Evolutionary conservation across 2,888 invertebrate species (phyloP), one percentile per base, ranked within the genome.

Genomic region (Zygothrica quintamaculata): DNA sequence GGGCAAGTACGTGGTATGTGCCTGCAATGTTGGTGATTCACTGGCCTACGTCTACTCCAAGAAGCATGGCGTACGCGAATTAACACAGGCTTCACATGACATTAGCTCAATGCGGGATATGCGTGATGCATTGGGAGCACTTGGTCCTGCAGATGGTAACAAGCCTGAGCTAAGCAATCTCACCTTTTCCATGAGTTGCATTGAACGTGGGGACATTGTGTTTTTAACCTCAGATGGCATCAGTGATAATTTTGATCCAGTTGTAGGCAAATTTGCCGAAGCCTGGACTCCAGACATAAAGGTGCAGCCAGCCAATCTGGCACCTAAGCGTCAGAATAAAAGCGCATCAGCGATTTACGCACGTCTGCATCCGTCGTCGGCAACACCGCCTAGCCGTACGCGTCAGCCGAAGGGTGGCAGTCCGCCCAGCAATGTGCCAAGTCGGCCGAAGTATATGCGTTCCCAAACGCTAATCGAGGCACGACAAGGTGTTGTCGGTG

Each of bases 191-290:
- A 93, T 97, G 93, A 96, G 96, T 0, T 94, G 95, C 61, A 93
- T 96, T 6, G 95, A 96, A 76, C 92, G 93, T 42, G 96, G 95
- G 7, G 97, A 97, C 88, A 94, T 97, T 64, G 95, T 97, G 18
- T 95, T 97, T 89, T 92, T 97, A 11, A 96, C 97, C 0, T 96
- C 96, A n/a, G 97, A 97, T 87, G 97, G 97, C 5, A 93, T 97
- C 26, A 96, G 96, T 4, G 97, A 97, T 89, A 97, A 97, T 90
- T 96, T 97, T 84, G 97, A 97, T 91, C 97, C 97, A 0, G 97
- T 97, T 25, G 97, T 97, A 56, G 97, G 97, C 22, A 96, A 96
- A 91, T 96, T 97, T 87, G 96, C 96, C 3, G 92, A 92, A 73
- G 90, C 93, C 11, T 90, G 92, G 87, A 88, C 91, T 3, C 84